Percentiles rank a stretch among this genome's conserved stretches.
These are phyloP conservation scores for Lophius piscatorius DNA, from an alignment of 2,113 vertebrate species.

Conservation along the genomic window DNA sequence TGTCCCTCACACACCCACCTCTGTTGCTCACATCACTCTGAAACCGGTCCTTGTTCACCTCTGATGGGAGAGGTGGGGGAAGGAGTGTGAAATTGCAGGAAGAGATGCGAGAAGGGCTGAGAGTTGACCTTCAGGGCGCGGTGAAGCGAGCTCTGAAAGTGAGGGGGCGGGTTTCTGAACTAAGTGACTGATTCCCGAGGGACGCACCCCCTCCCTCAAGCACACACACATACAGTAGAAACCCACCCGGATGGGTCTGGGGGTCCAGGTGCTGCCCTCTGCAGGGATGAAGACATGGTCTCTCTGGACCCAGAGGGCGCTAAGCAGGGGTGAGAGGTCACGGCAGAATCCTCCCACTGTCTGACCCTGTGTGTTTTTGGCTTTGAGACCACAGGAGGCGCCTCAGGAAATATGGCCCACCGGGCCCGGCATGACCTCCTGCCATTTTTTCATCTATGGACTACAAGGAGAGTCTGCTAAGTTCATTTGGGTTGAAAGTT, in stretches of 20 bases:
- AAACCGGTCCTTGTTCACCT: slow-evolving; percentile 66
- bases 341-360: slow-evolving; percentile 69
- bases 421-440: slow-evolving; percentile 45
- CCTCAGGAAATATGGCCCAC: slow-evolving; percentile 64
- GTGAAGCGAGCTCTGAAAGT: slow-evolving; percentile 72
- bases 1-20: not conserved
- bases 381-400: slow-evolving; percentile 62
- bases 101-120: slow-evolving; percentile 69
- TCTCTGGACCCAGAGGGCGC: slow-evolving; percentile 61
- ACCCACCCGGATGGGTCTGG: slow-evolving; percentile 40
- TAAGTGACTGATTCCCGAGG: slow-evolving; percentile 74
- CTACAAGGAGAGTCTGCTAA: slow-evolving; percentile 33
- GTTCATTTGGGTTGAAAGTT: slow-evolving; percentile 42
- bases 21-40: slow-evolving; percentile 48
- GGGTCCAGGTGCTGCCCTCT: slow-evolving; percentile 70
- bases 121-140: slow-evolving; percentile 73
- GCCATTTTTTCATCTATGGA: slow-evolving; percentile 54
- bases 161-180: slow-evolving; percentile 70
- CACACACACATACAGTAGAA: slow-evolving; percentile 27
- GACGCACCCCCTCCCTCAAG: slow-evolving; percentile 39
- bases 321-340: slow-evolving; percentile 63
- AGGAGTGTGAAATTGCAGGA: slow-evolving; percentile 36
- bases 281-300: slow-evolving; percentile 52
- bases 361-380: slow-evolving; percentile 72
- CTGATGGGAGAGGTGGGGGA: slow-evolving; percentile 49